Conservation (phyloP, 2,113 vertebrate genomes). For the Otolemur garnettii region DNA sequence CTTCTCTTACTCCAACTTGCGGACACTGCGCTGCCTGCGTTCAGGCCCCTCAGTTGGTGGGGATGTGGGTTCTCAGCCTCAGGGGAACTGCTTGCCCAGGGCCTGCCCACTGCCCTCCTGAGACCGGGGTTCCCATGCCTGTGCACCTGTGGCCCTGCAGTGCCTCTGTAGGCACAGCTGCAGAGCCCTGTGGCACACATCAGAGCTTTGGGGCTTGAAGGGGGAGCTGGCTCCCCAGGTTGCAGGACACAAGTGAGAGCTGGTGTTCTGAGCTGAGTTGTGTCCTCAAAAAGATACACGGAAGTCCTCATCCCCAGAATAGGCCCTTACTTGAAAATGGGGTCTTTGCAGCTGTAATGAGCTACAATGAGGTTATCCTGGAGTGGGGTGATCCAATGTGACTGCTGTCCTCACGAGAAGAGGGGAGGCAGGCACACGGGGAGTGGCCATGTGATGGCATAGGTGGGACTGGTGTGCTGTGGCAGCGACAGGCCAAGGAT, state of each 20-base stretch:
- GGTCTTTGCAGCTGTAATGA: too few relatives aligned
- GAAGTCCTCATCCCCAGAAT: background rate
- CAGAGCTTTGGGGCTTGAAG: accelerated
- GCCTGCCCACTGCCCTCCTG: too few relatives aligned
- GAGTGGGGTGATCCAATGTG: background rate
- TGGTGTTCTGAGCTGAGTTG: background rate
- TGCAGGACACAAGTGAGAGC: background rate
- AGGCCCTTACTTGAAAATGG: background rate
- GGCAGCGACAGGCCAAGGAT: background rate
- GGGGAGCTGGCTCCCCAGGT: accelerated
- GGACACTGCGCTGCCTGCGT: background rate
- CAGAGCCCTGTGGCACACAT: accelerated
- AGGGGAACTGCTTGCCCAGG: background rate
- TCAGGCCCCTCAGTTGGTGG: background rate
- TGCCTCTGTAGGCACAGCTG: background rate
- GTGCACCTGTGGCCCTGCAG: accelerated
- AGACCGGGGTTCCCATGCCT: accelerated
- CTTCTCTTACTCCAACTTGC: background rate
- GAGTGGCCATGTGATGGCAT: background rate
- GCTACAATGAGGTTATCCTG: background rate
- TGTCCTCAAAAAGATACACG: background rate
- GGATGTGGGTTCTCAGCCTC: background rate
- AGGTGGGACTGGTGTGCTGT: background rate
- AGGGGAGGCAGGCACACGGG: accelerated
- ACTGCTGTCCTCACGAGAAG: background rate